phyloP scores from a whole-genome alignment of 1,140 invertebrate genomes.

The Drosophila cardini region DNA sequence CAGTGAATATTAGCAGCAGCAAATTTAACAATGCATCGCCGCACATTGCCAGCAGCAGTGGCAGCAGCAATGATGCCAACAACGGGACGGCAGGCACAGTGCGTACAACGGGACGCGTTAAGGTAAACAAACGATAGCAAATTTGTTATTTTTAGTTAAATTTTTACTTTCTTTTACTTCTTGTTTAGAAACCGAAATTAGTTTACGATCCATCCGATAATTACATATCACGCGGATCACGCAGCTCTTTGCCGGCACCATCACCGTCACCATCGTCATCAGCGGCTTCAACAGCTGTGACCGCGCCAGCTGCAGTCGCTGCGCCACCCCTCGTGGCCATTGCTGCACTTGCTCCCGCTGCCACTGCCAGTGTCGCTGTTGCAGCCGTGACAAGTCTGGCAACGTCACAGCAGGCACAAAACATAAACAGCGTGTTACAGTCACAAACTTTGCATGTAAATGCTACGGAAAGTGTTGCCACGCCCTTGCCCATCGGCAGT shows the following conservation, averaged over 20 bases:
- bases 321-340: not conserved
- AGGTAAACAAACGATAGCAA: conserved; percentile 46
- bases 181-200: conserved; percentile 85
- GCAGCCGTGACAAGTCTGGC: too few species aligned
- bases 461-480: not conserved
- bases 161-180: not conserved
- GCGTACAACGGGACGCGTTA: conserved; percentile 79
- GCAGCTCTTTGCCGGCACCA: conserved; percentile 38
- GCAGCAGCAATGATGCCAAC: not conserved
- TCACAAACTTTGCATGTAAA: not conserved
- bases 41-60: conserved; percentile 26
- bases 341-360: conserved; percentile 18
- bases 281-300: not conserved
- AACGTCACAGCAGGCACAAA: not conserved
- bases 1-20: not conserved
- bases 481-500: conserved; percentile 7
- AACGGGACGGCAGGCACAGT: conserved; percentile 43
- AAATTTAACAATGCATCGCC: conserved; percentile 13
- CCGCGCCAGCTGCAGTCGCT: not conserved
- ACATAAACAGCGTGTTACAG: conserved; percentile 22
- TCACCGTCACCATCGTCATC: not conserved
- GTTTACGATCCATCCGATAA: conserved; percentile 91
- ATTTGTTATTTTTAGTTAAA: not conserved
- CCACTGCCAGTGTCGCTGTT: not conserved
- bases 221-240: conserved; percentile 86